These are phyloP conservation scores for Slavum lentiscoides DNA, from an alignment of 2,888 invertebrate species.

Conservation along the genomic window DNA sequence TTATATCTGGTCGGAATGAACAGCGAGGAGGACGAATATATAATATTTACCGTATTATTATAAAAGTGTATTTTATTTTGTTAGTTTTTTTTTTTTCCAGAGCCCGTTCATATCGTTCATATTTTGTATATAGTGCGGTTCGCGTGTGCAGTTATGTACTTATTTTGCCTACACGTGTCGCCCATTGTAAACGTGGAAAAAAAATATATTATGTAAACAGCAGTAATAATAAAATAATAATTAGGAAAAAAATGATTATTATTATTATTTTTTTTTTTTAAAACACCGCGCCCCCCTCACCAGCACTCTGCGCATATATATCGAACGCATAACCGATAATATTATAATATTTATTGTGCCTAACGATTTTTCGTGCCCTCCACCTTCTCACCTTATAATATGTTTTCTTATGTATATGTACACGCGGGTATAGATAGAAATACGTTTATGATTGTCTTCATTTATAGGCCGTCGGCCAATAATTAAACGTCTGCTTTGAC, in stretches of 20 bases:
- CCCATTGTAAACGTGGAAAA: slow-evolving; percentile 5
- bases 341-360: slow-evolving; percentile 1
- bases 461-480: slow-evolving; percentile 52
- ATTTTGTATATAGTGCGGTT: no score
- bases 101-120: no score
- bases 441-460: slow-evolving; percentile 48
- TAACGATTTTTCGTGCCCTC: slow-evolving; percentile 24
- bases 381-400: slow-evolving; percentile 51
- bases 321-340: no score
- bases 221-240: no score
- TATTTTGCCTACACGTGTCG: slow-evolving; percentile 24
- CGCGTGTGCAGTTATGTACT: slow-evolving; percentile 12
- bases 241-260: no score
- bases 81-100: no score
- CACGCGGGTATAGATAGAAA: slow-evolving; percentile 38
- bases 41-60: no score
- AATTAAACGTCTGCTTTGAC: slow-evolving; percentile 52
- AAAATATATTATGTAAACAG: no score
- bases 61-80: no score
- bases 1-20: no score
- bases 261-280: no score
- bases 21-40: no score
- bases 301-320: not conserved
- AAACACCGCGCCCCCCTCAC: not conserved
- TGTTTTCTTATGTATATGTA: slow-evolving; percentile 50